These are phyloP conservation scores for Hydroisotoma schaefferi DNA, from an alignment of 2,888 invertebrate genomes.

Conservation along the genomic window DNA sequence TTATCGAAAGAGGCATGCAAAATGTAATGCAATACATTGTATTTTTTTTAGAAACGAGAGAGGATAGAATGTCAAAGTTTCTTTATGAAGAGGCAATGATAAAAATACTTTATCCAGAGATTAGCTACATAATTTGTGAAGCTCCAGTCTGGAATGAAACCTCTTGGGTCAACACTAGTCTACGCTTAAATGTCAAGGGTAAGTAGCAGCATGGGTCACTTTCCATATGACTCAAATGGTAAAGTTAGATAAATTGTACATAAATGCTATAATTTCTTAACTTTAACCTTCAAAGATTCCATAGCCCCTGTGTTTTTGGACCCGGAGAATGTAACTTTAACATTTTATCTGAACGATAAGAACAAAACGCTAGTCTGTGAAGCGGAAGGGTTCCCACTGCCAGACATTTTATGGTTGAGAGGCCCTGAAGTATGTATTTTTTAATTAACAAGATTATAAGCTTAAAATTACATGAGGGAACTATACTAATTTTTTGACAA, in stretches of 20 bases:
- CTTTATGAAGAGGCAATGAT: conserved; percentile 19
- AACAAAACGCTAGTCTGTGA: conserved; percentile 32
- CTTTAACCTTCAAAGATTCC: conserved; percentile 23
- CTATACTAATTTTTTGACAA: too few species aligned
- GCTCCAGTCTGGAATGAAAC: conserved; percentile 39
- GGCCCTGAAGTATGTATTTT: conserved; percentile 23
- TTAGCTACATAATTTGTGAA: conserved; percentile 21
- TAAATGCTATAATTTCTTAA: too few species aligned
- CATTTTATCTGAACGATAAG: conserved; percentile 16
- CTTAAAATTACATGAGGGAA: background rate
- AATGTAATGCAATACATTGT: too few species aligned
- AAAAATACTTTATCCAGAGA: conserved; percentile 22
- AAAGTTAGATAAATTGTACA: too few species aligned
- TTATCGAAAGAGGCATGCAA: too few species aligned
- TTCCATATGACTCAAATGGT: background rate
- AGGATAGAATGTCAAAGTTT: background rate
- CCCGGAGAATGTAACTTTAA: conserved; percentile 23
- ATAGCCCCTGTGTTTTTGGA: conserved; percentile 25
- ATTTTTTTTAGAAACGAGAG: too few species aligned
- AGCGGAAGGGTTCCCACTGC: conserved; percentile 33
- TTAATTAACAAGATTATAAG: background rate
- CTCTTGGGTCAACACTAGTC: conserved; percentile 20
- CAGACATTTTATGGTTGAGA: conserved; percentile 34
- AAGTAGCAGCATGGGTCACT: too few species aligned
- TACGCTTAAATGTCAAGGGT: conserved; percentile 26